Evolutionary conservation across 2,888 invertebrate genomes (phyloP), one percentile per base, ranked within the genome.

Genomic region (Drosophila diplacantha): DNA sequence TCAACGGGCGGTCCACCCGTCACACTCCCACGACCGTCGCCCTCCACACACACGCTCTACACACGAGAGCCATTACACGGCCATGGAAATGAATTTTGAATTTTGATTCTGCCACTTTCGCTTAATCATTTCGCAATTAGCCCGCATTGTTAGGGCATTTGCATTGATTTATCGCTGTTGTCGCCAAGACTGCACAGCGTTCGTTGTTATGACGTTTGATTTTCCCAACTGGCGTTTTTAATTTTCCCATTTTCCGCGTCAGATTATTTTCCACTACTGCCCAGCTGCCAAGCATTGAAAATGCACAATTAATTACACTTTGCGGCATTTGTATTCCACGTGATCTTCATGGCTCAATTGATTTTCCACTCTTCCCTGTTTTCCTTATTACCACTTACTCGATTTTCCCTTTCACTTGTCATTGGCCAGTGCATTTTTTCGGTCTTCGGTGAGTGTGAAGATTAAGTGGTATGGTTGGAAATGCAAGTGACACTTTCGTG

Each of bases 121-220:
- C 55, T 68, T 65, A 78, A 81, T 74, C 78, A 83, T 73, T 73
- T 53, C 22, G 52, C 65, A 69, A 78, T 81, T 83, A 81, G 60
- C 76, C 67, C 58, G 50, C 60, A 59, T 49, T 57, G 44, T 44
- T 63, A 57, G 44, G 49, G 60, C 41, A 39, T 56, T 47, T 47
- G 41, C 51, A 39, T 52, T 59, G 60, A 59, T 59, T 60, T 44
- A 59, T 59, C 35, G 65, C 24, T 18, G 35, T 3, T 64, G 65
- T 24, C 49, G 64, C 34, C 22, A 60, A 61, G 63, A 66, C 35
- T 49, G 32, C 44, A 29, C 35, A 32, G 22, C 2, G 2, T 47
- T 31, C 26, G 38, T 35, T 52, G 38, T 41, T 47, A n/a, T 34
- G 46, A 46, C 38, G 20, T 29, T 65, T 62, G 32, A 60, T 60